Percentiles rank a stretch among this genome's conserved stretches.
Evolutionary conservation across 2,113 vertebrate genomes (phyloP).

Genomic region (Sinocyclocheilus anshuiensis): DNA sequence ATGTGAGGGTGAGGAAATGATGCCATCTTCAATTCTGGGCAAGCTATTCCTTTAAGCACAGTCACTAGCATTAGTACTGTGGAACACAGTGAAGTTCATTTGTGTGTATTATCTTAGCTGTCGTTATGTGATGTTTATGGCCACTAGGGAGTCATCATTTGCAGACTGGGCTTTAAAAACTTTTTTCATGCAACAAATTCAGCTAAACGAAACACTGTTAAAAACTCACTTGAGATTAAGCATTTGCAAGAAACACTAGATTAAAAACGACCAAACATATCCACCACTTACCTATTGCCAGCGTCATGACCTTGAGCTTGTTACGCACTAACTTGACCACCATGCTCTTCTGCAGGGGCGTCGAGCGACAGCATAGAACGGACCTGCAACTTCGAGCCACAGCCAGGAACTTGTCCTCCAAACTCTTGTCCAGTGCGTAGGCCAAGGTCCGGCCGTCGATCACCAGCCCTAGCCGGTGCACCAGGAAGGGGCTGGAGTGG

Average conservation of each 20-base stretch:
- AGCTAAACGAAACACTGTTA: neutral
- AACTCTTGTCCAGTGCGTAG: constrained; percentile 85
- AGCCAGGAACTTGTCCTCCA: constrained; percentile 92
- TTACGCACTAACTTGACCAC: constrained; percentile 94
- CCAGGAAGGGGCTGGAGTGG: constrained; percentile 59
- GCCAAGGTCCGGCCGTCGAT: constrained; percentile 93
- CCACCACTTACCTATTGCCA: constrained; percentile 87
- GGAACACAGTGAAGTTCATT: neutral
- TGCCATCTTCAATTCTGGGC: neutral
- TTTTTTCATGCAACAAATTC: neutral
- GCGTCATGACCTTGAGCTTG: constrained; percentile 96
- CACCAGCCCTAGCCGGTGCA: constrained; percentile 85
- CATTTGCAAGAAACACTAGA: neutral
- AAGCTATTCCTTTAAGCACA: neutral
- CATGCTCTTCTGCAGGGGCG: constrained; percentile 97
- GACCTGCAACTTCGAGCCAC: constrained; percentile 87
- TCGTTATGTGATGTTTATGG: neutral
- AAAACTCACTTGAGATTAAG: neutral
- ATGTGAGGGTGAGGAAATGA: neutral
- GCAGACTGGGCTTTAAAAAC: neutral
- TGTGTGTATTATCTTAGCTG: neutral
- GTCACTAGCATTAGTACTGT: neutral
- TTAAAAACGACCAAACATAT: neutral
- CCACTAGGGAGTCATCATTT: neutral
- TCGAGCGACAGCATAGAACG: constrained; percentile 93